These are phyloP conservation scores for Drosophila multiciliata DNA, from an alignment of 2,888 invertebrate genomes.

Conservation along the genomic window DNA sequence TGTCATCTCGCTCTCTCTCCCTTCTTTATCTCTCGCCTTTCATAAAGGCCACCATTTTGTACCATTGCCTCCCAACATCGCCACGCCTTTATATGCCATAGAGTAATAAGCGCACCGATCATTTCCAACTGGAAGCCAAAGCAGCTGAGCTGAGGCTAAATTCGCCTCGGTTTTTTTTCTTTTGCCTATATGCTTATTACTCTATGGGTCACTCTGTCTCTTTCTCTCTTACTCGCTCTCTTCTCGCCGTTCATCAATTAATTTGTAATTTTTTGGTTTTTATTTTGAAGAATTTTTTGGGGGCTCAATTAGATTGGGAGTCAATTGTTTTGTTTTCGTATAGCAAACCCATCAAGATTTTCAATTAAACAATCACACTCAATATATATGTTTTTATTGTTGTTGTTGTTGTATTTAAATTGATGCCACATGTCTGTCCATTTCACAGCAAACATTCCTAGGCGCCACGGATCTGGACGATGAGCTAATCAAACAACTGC, in stretches of 20 bases:
- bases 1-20: constrained; percentile 33
- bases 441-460: constrained; percentile 85
- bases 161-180: background rate
- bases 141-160: background rate
- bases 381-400: constrained; percentile 8
- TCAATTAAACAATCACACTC: constrained; percentile 40
- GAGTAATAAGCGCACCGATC: constrained; percentile 14
- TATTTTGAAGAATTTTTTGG: constrained; percentile 18
- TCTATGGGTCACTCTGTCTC: constrained; percentile 5
- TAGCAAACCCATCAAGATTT: constrained; percentile 35
- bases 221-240: constrained; percentile 8
- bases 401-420: background rate
- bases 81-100: constrained; percentile 6
- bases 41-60: constrained; percentile 55
- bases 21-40: constrained; percentile 44
- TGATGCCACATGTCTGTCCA: constrained; percentile 5
- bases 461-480: constrained; percentile 84
- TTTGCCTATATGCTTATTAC: constrained; percentile 2
- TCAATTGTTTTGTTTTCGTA: constrained; percentile 61
- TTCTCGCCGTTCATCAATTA: constrained; percentile 60
- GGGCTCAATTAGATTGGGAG: constrained; percentile 45
- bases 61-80: constrained; percentile 38
- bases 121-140: background rate
- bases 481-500: constrained; percentile 90
- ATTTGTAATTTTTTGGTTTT: constrained; percentile 56